A percentile compares a stretch with the other conserved stretches of the same genome.
Evolutionary conservation across 2,888 invertebrate species (phyloP).

Genomic region (Pyrocoelia pectoralis): DNA sequence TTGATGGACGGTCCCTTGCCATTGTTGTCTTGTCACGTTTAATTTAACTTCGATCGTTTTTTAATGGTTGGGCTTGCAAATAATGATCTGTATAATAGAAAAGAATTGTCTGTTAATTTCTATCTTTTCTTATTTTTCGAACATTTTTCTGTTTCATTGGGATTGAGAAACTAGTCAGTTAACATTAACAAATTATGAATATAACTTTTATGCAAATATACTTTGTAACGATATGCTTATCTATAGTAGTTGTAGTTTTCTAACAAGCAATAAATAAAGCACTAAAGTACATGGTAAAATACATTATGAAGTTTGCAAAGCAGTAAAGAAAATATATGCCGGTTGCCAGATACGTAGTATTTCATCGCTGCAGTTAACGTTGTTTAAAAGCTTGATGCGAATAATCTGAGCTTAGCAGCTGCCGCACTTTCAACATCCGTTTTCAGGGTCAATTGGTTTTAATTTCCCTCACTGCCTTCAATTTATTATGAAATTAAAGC

Average conservation of each 20-base stretch:
- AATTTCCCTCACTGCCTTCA: conserved; percentile 42
- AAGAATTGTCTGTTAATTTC: too few relatives aligned
- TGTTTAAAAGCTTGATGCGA: conserved; percentile 40
- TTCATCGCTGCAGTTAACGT: conserved; percentile 26
- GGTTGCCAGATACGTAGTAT: conserved; percentile 23
- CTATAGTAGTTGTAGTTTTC: conserved; percentile 5
- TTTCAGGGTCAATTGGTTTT: conserved; percentile 44
- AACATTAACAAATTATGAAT: too few relatives aligned
- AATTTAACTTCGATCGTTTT: too few relatives aligned
- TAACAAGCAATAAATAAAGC: conserved; percentile 21
- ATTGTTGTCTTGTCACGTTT: too few relatives aligned
- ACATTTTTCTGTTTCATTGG: too few relatives aligned
- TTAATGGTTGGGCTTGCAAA: too few relatives aligned
- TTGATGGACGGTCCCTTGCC: too few relatives aligned
- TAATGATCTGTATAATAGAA: too few relatives aligned
- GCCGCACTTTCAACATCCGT: conserved; percentile 40
- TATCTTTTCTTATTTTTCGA: too few relatives aligned
- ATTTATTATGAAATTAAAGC: conserved; percentile 42
- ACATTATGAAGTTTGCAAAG: conserved; percentile 28
- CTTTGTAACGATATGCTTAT: neutral
- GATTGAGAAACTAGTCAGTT: too few relatives aligned
- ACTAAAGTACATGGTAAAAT: conserved; percentile 23
- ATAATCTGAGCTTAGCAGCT: conserved; percentile 39
- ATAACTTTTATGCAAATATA: conserved; percentile 11
- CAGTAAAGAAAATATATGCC: conserved; percentile 25